Evolutionary conservation across 1,140 invertebrate species (phyloP), one percentile per base, ranked within the genome.

Genomic region (Drosophila kohkoa): DNA sequence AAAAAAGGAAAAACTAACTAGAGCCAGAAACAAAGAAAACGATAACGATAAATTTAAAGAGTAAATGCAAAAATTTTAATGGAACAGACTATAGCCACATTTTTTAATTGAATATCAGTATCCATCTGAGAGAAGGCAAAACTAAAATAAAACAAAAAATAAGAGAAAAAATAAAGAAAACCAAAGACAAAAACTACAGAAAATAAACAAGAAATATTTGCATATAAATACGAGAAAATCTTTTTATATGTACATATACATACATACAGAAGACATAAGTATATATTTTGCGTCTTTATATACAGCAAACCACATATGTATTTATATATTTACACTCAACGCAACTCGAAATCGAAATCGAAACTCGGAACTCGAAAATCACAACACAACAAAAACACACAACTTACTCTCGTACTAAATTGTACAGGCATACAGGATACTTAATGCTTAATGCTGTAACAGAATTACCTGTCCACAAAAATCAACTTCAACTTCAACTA

Each of bases 271-370:
- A 76, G 48, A 77, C 52, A 77, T 65, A 64, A 69, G 49, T 46
- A 75, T 79, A 79, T 83, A 83, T 87, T 87, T 87, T 87, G 83
- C 82, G 82, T 81, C 78, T 81, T 86, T 75, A 78, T 85, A 85
- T 83, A 85, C 81, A 78, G 69, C 73, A 74, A 55, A 70, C 46
- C 68, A 74, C 63, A 54, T 64, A 51, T 49, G 28, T 79, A 82
- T 82, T 79, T 81, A 75, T 85, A 85, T 85, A 85, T 81, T 81
- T 77, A 85, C 77, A 83, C 41, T 25, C 15, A 43, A 13, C 41
- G 41, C 41, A 43, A 43, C n/a, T 43, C 41, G 41, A 38, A 43
- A 13, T 43, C 41, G 41, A 43, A 43, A n/a, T 43, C 41, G 41
- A 11, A 43, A 43, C 3, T 43, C 41, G 41, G 38, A 41, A 41